Percentiles rank a stretch among this genome's conserved stretches.
Evolutionary conservation across 1,140 invertebrate genomes (phyloP).

Genomic region (Dendroctonus ponderosae): DNA sequence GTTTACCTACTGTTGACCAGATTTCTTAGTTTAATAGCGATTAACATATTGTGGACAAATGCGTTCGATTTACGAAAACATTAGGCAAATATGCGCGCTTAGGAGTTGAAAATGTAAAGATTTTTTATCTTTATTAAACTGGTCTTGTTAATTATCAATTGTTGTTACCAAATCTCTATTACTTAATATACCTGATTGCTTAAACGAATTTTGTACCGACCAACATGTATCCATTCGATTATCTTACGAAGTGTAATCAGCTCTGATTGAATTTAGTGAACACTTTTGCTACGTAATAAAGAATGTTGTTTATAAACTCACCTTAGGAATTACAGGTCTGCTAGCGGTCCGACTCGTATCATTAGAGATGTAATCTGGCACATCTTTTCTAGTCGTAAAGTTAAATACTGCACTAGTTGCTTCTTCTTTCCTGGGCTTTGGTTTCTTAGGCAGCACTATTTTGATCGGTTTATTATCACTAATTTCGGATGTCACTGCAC

Average conservation of each 20-base stretch:
- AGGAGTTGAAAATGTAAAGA: no score
- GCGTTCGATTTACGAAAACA: no score
- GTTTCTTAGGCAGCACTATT: slow-evolving; percentile 38
- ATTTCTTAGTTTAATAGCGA: no score
- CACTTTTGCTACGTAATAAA: background rate
- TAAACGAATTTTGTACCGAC: no score
- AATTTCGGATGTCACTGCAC: slow-evolving; percentile 3
- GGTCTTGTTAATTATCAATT: no score
- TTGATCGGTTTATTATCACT: slow-evolving; percentile 19
- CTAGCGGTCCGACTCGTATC: slow-evolving; percentile 72
- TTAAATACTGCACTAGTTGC: slow-evolving; percentile 76
- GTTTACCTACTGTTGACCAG: no score
- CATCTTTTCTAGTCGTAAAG: slow-evolving; percentile 77
- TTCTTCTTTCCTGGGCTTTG: slow-evolving; percentile 39
- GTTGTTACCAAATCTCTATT: no score
- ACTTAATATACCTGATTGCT: no score
- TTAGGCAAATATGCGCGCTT: no score
- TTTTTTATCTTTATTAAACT: no score
- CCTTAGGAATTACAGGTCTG: slow-evolving; percentile 69
- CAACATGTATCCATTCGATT: no score
- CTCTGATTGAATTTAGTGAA: background rate
- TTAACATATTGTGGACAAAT: no score
- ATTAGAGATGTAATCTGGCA: slow-evolving; percentile 88
- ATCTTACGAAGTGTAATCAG: background rate
- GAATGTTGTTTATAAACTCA: slow-evolving; percentile 48